Percentiles rank a stretch among this genome's conserved stretches.
phyloP scores from a whole-genome alignment of 53 echinoderm and acorn worm genomes.

The Echinometra lucunter region DNA sequence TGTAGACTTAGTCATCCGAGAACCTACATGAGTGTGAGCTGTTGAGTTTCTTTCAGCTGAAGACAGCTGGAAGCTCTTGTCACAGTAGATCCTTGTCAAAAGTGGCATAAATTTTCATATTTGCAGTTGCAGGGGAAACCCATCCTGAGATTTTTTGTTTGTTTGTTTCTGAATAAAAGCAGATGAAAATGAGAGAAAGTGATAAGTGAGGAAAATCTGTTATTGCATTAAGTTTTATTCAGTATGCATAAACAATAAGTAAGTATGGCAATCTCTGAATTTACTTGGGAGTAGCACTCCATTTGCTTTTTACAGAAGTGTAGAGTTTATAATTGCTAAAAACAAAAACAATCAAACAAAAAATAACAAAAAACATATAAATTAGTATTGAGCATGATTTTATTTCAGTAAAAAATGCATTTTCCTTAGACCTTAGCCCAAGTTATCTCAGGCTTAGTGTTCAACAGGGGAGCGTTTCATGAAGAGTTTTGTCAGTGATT shows the following conservation, averaged over 20 bases:
- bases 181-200: background rate
- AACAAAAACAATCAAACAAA: no score
- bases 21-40: background rate
- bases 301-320: no score
- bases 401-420: no score
- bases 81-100: background rate
- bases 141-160: no score
- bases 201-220: background rate
- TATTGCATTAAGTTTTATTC: background rate
- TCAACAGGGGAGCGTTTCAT: no score
- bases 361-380: no score
- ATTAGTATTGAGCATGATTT: no score
- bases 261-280: background rate
- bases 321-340: no score
- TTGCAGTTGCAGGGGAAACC: background rate
- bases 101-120: background rate
- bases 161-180: background rate
- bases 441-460: no score
- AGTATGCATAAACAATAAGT: no score
- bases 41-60: background rate
- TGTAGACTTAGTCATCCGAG: background rate
- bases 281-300: background rate
- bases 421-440: no score
- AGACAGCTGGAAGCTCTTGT: background rate
- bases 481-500: no score